Evolutionary conservation across 2,797 vertebrate genomes (phyloP).

Genomic region (Gambelia wislizenii): DNA sequence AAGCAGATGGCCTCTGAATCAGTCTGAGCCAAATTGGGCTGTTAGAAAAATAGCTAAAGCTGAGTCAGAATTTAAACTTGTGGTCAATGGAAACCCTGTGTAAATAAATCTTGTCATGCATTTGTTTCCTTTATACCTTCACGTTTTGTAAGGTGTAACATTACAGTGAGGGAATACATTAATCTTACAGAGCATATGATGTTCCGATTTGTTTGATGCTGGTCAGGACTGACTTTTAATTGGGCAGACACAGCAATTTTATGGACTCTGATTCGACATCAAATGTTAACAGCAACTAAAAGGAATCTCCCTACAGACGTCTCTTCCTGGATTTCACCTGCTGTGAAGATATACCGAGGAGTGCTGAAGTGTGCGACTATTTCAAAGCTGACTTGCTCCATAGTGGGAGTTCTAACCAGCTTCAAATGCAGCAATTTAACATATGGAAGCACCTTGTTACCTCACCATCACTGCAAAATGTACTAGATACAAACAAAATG

Average conservation of each 20-base stretch:
- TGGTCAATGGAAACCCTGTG: not conserved
- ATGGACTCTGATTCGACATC: not conserved
- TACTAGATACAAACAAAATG: slow-evolving; percentile 27
- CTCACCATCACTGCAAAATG: slow-evolving; percentile 13
- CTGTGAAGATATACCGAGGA: slow-evolving; percentile 4
- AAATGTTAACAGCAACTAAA: not conserved
- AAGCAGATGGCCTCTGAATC: not conserved
- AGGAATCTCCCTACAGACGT: not conserved
- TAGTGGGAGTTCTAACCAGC: slow-evolving; percentile 24
- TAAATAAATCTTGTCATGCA: not conserved
- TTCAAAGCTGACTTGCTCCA: not conserved
- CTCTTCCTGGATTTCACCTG: not conserved
- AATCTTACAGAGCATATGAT: not conserved
- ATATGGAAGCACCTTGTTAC: slow-evolving; percentile 8
- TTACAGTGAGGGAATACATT: slow-evolving; percentile 4
- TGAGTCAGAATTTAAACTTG: not conserved
- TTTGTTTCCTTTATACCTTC: not conserved
- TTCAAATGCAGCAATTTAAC: slow-evolving; percentile 38
- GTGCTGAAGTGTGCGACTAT: not conserved
- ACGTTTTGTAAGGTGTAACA: not conserved
- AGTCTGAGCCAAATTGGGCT: not conserved
- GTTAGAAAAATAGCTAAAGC: not conserved
- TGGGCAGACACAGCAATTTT: not conserved
- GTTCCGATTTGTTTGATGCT: not conserved
- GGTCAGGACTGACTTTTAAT: not conserved